phyloP scores from a whole-genome alignment of 2,888 invertebrate genomes.

The Drosophila atripex region DNA sequence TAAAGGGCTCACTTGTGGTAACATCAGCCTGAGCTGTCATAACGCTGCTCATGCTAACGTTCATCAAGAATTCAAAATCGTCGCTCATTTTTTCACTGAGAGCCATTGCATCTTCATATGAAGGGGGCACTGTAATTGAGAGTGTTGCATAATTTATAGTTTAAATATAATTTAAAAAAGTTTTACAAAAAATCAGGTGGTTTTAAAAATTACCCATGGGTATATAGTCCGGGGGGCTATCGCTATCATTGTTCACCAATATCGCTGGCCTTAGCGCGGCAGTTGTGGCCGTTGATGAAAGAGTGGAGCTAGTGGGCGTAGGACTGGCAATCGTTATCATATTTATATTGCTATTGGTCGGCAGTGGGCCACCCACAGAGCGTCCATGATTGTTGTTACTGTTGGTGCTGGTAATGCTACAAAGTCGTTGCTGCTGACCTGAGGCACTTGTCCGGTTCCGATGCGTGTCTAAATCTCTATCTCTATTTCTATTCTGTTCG shows the following conservation, averaged over 20 bases:
- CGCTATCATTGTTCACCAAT: slow-evolving; percentile 77
- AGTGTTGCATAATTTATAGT: no score
- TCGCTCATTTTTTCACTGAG: slow-evolving; percentile 83
- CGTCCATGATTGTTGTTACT: slow-evolving; percentile 54
- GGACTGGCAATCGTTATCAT: slow-evolving; percentile 40
- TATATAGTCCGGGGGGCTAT: slow-evolving; percentile 83
- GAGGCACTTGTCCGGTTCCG: slow-evolving; percentile 35
- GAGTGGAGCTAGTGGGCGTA: slow-evolving; percentile 49
- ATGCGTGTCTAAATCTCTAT: slow-evolving; percentile 3
- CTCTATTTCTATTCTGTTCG: slow-evolving; percentile 8
- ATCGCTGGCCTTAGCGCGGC: slow-evolving; percentile 72
- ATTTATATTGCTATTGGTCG: slow-evolving; percentile 52
- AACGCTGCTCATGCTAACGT: slow-evolving; percentile 82
- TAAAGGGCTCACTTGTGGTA: slow-evolving; percentile 79
- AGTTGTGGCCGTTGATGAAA: slow-evolving; percentile 71
- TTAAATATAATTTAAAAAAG: no score
- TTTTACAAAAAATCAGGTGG: no score
- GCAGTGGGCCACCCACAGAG: slow-evolving; percentile 58
- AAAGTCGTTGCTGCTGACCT: slow-evolving; percentile 43
- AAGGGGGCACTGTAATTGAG: slow-evolving; percentile 80
- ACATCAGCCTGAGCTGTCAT: slow-evolving; percentile 76
- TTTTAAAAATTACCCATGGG: slow-evolving; percentile 71
- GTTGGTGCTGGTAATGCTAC: slow-evolving; percentile 42
- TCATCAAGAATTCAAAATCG: slow-evolving; percentile 81
- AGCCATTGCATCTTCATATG: slow-evolving; percentile 83